Base-by-base conservation (phyloP, 2,113 vertebrate species). In the Engystomops pustulosus region DNA sequence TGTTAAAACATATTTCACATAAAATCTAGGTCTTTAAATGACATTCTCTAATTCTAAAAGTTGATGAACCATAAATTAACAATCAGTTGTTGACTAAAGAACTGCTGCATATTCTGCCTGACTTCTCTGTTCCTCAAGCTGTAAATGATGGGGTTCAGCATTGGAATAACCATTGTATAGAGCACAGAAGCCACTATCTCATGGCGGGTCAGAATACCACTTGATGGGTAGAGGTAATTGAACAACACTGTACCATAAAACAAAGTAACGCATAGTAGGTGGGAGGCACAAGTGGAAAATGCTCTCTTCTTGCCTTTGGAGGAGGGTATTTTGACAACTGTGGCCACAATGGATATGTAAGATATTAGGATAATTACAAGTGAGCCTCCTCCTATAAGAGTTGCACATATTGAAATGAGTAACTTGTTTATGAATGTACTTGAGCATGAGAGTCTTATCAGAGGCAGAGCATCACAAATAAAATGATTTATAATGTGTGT, bases 101-200 rank as follows among this genome's bases (percentile, higher is more conserved):
- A 49, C 20, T 60, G 23, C 0, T 41, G 53, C 41, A 75, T 74
- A 25, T 65, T 65, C 1, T 44, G 14, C 14, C 55, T 75, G 49
- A 92, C 89, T 12, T 90, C 88, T 34, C 60, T 87, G 69, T 90
- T 90, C 45, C 85, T 86, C 41, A 91, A 88, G 67, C 90, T 90
- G 71, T 92, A 91, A 84, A 89, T 90, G 65, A 88, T 86, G 0
- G 90, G 90, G 51, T 91, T 92, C 41, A 92, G 84, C 23, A 89
- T 87, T 4, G 91, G 91, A 3, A 92, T 91, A 62, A 89, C 87
- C 0, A 91, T 86, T 23, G 88, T 91, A 65, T 91, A 91, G 85
- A 91, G 89, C 77, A 90, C 82, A 14, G 89, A 90, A 2, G 90
- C 85, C 87, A 90, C 90, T 81, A 90, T 91, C 81, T 90, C 89